phyloP scores from a whole-genome alignment of 2,888 invertebrate species.

The Lissonota sp. region DNA sequence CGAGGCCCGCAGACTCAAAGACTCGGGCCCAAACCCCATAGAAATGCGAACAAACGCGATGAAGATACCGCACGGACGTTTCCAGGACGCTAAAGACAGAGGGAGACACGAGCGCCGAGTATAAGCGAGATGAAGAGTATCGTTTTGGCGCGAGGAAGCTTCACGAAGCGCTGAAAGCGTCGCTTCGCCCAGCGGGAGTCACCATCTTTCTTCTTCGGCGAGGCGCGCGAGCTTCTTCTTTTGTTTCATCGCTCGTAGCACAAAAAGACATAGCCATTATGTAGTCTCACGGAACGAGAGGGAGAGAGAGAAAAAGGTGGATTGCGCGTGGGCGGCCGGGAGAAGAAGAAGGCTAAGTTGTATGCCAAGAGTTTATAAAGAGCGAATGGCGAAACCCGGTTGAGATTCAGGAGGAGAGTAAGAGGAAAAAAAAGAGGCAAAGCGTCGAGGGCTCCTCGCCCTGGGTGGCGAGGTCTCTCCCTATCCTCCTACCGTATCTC shows the following conservation, averaged over 20 bases:
- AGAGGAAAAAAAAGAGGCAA: slow-evolving; percentile 24
- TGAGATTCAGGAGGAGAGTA: slow-evolving; percentile 13
- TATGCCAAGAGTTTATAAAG: slow-evolving; percentile 42
- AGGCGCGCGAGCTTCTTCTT: slow-evolving; percentile 1
- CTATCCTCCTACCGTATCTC: slow-evolving; percentile 67
- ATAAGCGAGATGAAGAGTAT: slow-evolving; percentile 23
- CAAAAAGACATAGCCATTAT: background rate
- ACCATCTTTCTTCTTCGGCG: slow-evolving; percentile 27
- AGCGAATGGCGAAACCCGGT: slow-evolving; percentile 27
- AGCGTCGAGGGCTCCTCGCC: slow-evolving; percentile 64
- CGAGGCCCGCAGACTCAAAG: too few species aligned
- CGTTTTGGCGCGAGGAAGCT: slow-evolving; percentile 18
- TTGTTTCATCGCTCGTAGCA: background rate
- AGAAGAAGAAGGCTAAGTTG: background rate
- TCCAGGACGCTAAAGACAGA: slow-evolving; percentile 27
- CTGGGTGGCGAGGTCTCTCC: slow-evolving; percentile 71
- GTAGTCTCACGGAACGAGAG: background rate
- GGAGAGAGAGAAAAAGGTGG: slow-evolving; percentile 16
- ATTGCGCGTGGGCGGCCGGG: slow-evolving; percentile 7
- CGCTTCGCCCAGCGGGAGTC: slow-evolving; percentile 55
- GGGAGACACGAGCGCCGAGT: slow-evolving; percentile 33
- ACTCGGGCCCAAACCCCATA: background rate
- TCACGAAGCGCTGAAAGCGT: slow-evolving; percentile 54
- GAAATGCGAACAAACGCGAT: slow-evolving; percentile 56
- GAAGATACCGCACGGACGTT: slow-evolving; percentile 55